Conservation (phyloP, 2,797 vertebrate species). For the Enteromius thamalakanensis region DNA sequence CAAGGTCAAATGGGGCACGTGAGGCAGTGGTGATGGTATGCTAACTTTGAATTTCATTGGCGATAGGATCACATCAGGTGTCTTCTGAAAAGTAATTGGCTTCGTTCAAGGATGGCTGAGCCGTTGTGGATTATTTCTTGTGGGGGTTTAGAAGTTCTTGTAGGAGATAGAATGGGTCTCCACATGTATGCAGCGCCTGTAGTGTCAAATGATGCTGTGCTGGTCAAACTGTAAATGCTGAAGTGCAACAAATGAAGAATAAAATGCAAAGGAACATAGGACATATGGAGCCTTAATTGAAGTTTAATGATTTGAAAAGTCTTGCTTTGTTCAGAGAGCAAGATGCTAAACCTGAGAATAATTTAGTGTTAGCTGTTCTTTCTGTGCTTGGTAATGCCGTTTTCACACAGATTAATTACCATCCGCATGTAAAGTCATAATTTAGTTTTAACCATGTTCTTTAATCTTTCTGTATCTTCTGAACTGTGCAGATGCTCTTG, state of each 20-base stretch:
- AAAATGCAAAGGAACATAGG: slow-evolving; percentile 19
- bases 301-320: slow-evolving; percentile 77
- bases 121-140: slow-evolving; percentile 23
- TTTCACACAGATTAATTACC: slow-evolving; percentile 55
- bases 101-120: slow-evolving; percentile 23
- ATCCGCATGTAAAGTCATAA: neutral
- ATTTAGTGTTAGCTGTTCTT: slow-evolving; percentile 68
- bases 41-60: slow-evolving; percentile 21
- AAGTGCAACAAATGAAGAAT: slow-evolving; percentile 58
- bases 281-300: slow-evolving; percentile 72
- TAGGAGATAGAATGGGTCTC: neutral
- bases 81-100: slow-evolving; percentile 12
- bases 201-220: slow-evolving; percentile 21
- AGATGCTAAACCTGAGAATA: slow-evolving; percentile 67
- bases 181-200: slow-evolving; percentile 5
- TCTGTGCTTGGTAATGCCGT: slow-evolving; percentile 31
- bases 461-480: neutral
- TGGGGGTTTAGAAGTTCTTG: slow-evolving; percentile 12
- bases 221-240: slow-evolving; percentile 54
- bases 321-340: slow-evolving; percentile 63
- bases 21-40: neutral
- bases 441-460: slow-evolving; percentile 9
- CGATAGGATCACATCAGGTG: slow-evolving; percentile 19
- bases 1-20: slow-evolving; percentile 10
- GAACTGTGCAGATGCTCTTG: neutral